Evolutionary conservation across 2,888 invertebrate species (phyloP).

Genomic region (Cerastis leucographa): DNA sequence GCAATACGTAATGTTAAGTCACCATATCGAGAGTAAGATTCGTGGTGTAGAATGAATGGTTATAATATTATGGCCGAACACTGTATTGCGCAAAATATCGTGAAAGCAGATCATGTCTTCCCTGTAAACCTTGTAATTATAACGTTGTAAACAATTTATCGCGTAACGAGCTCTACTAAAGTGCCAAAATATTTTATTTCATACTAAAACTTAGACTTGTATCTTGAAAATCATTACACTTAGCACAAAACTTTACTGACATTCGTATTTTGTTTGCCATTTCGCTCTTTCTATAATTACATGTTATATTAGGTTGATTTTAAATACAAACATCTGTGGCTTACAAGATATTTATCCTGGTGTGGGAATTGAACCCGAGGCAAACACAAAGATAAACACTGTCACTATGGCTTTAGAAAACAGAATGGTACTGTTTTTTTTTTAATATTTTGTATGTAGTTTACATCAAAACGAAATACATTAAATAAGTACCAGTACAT

Average conservation of each 20-base stretch:
- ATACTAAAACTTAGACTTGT: slow-evolving; percentile 42
- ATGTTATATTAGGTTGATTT: slow-evolving; percentile 18
- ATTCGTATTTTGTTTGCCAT: slow-evolving; percentile 23
- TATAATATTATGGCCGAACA: slow-evolving; percentile 67
- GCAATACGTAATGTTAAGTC: slow-evolving; percentile 66
- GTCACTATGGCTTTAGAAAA: neutral
- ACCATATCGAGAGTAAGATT: slow-evolving; percentile 62
- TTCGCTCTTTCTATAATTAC: slow-evolving; percentile 9
- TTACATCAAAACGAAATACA: neutral
- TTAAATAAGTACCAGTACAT: neutral
- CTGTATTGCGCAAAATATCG: slow-evolving; percentile 76
- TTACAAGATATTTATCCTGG: slow-evolving; percentile 34
- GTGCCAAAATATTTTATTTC: slow-evolving; percentile 67
- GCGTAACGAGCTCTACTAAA: slow-evolving; percentile 64
- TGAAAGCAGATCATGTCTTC: slow-evolving; percentile 86
- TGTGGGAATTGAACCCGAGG: slow-evolving; percentile 1
- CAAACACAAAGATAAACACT: neutral
- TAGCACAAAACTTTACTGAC: slow-evolving; percentile 20
- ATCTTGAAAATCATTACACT: slow-evolving; percentile 41
- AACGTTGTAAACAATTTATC: slow-evolving; percentile 69
- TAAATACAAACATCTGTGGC: slow-evolving; percentile 2
- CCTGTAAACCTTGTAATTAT: slow-evolving; percentile 78
- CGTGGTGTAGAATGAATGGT: slow-evolving; percentile 62
- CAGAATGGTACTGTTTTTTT: neutral
- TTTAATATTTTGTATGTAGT: too few species aligned